A percentile compares a stretch with the other conserved stretches of the same genome.
These are phyloP conservation scores for Monochamus alternatus DNA, from an alignment of 2,888 invertebrate genomes.

Conservation along the genomic window DNA sequence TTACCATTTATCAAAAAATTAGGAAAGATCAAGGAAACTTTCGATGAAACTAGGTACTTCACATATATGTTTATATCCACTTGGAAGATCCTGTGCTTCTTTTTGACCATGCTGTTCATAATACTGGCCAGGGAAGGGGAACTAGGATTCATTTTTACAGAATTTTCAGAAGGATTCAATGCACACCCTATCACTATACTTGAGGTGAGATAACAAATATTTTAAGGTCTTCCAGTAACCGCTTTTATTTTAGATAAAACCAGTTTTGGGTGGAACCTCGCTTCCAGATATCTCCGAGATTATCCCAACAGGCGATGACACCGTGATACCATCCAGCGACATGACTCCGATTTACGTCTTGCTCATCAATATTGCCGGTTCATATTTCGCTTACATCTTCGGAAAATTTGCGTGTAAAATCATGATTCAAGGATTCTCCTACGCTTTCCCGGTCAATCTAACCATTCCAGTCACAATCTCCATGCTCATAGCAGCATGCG, in stretches of 20 bases:
- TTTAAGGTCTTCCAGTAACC: neutral
- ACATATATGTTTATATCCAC: slow-evolving; percentile 91
- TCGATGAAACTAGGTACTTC: slow-evolving; percentile 88
- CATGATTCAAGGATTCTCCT: slow-evolving; percentile 97
- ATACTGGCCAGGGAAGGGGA: slow-evolving; percentile 84
- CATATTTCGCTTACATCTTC: slow-evolving; percentile 92
- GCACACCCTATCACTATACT: slow-evolving; percentile 86
- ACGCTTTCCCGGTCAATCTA: slow-evolving; percentile 95
- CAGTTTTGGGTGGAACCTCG: slow-evolving; percentile 75
- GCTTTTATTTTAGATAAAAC: slow-evolving; percentile 73
- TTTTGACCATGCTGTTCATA: slow-evolving; percentile 82
- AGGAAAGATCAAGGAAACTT: slow-evolving; percentile 85
- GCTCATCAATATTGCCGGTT: slow-evolving; percentile 85
- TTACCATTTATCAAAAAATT: slow-evolving; percentile 83
- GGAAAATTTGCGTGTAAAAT: slow-evolving; percentile 98
- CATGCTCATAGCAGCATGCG: slow-evolving; percentile 89
- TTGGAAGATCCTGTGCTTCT: slow-evolving; percentile 91
- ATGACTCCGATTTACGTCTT: slow-evolving; percentile 85
- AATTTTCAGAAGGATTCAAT: slow-evolving; percentile 83
- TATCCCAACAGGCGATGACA: slow-evolving; percentile 83
- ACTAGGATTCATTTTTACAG: slow-evolving; percentile 83
- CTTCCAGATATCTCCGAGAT: slow-evolving; percentile 85
- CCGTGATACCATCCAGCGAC: slow-evolving; percentile 80
- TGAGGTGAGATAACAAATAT: slow-evolving; percentile 72
- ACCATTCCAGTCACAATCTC: slow-evolving; percentile 93